Evolutionary conservation across 1,140 invertebrate genomes (phyloP), one percentile per base, ranked within the genome.

Genomic region (Acromyrmex heyeri): DNA sequence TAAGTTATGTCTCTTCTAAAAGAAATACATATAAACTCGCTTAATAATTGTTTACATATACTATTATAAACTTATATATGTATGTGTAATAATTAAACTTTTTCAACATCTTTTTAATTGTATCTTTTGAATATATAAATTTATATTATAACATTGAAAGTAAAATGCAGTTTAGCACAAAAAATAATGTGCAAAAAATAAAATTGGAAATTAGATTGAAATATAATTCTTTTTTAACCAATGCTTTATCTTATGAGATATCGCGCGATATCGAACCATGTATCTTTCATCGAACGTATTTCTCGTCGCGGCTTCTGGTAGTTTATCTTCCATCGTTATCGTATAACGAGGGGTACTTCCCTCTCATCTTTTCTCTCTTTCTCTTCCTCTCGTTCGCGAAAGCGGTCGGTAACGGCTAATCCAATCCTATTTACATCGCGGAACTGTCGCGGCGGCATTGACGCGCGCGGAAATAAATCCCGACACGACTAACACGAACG

Each of bases 391-490:
- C 21, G 34, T 44, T 59, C 55, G 18, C 79, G 69, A 61, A 44
- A 18, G 48, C 38, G 34, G 50, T 38, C 30, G 53, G 48, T 75
- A 38, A 59, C 38, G 70, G 85, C 81, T 90, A 77, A 89, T 89
- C 90, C 88, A 91, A 91, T 91, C 82, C 85, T 82, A 83, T 91
- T 91, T 86, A 87, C 90, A 91, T 91, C 81, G 85, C 30, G 76
- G 38, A 53, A 75, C 89, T 82, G 44, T 67, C 69, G 30, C 55
- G 48, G 30, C 64, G 12, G 72, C 85, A 91, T 91, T 91, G 89
- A 91, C 90, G 79, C 81, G 61, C 85, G 72, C 81, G 85, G 88
- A 90, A 91, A 91, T 91, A 91, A 91, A 91, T 91, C 75, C 85
- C 73, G 86, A 91, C 90, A 50, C 65, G 70, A 50, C 67, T 27